Conservation (phyloP, 53 echinoderm and acorn worm genomes). For the Astropecten irregularis region DNA sequence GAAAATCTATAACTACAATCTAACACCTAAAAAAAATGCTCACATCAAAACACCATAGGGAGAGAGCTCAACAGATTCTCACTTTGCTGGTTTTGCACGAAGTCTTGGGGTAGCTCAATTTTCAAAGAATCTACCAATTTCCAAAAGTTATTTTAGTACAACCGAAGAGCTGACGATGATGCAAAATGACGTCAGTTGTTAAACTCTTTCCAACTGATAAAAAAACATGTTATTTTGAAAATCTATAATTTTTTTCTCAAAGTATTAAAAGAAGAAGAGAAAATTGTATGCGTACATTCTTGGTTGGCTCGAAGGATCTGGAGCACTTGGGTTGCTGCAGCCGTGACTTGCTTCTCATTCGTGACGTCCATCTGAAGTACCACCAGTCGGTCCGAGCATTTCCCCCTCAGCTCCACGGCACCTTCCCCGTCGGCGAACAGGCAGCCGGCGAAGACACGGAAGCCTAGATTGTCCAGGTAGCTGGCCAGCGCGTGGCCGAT, state of each 20-base stretch:
- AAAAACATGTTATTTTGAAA: neutral
- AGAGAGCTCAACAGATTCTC: no score
- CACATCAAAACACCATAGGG: no score
- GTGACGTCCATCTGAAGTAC: conserved; percentile 78
- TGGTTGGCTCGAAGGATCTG: conserved; percentile 43
- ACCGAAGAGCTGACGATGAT: no score
- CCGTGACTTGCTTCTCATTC: conserved; percentile 43
- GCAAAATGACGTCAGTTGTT: no score
- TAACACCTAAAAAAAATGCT: no score
- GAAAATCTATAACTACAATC: no score
- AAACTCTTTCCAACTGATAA: no score
- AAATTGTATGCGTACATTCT: conserved; percentile 48
- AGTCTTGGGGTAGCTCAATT: no score
- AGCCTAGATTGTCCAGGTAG: conserved; percentile 61
- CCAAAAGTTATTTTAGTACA: no score
- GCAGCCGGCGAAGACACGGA: conserved; percentile 75
- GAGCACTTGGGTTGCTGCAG: conserved; percentile 53
- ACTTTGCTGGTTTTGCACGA: no score
- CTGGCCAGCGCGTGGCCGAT: conserved; percentile 71
- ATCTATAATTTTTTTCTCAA: neutral
- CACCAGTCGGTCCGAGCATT: conserved; percentile 36
- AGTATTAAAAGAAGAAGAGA: neutral
- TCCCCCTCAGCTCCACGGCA: conserved; percentile 21
- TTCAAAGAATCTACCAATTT: no score
- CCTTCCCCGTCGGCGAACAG: conserved; percentile 61